phyloP scores from a whole-genome alignment of 2,113 vertebrate species.

The Bubo bubo region DNA sequence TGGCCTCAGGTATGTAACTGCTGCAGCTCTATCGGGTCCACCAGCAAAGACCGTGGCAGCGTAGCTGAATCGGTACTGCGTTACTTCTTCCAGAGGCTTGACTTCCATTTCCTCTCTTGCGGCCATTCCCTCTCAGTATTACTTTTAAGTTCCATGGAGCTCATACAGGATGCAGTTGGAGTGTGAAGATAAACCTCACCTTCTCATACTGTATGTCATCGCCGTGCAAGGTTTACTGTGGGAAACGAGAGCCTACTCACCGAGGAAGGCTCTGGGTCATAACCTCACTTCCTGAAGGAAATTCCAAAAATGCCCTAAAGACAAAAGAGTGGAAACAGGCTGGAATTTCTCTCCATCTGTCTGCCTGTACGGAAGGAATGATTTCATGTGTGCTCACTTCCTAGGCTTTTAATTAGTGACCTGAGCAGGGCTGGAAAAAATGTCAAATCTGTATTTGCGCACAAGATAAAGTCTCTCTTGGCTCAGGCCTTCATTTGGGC shows the following conservation, averaged over 20 bases:
- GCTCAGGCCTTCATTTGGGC: not conserved
- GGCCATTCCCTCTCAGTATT: not conserved
- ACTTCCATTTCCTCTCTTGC: conserved; percentile 37
- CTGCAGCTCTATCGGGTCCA: not conserved
- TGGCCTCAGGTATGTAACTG: not conserved
- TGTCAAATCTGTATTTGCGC: conserved; percentile 15
- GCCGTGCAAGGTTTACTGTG: conserved; percentile 68
- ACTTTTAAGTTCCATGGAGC: conserved; percentile 60
- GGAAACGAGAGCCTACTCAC: conserved; percentile 69
- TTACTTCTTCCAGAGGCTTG: not conserved
- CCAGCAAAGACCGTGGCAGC: fast-evolving
- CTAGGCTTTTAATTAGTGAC: conserved; percentile 62
- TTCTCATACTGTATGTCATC: conserved; percentile 65
- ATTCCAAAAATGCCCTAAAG: conserved; percentile 80
- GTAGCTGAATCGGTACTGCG: not conserved
- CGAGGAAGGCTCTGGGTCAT: conserved; percentile 74
- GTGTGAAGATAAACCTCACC: conserved; percentile 79
- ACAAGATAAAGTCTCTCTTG: conserved; percentile 33
- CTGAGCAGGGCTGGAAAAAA: conserved; percentile 49
- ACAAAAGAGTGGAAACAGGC: conserved; percentile 80
- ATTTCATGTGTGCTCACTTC: conserved; percentile 80
- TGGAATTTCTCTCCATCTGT: conserved; percentile 79
- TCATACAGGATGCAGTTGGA: conserved; percentile 79
- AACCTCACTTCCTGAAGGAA: conserved; percentile 82
- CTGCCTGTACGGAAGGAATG: conserved; percentile 76